phyloP scores from a whole-genome alignment of 2,113 vertebrate genomes.

The Pleuronectes platessa region DNA sequence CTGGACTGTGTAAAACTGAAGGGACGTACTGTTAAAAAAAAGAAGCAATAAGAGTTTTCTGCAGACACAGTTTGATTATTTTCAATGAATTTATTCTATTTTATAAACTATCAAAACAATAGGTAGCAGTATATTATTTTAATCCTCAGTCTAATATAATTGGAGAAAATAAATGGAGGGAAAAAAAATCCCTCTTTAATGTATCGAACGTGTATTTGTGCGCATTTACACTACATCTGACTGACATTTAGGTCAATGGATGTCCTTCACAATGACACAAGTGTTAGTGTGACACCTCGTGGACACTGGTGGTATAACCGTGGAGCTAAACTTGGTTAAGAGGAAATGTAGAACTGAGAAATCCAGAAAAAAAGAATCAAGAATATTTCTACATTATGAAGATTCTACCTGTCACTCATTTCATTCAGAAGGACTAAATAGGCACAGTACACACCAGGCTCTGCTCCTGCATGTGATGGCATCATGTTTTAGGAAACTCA shows the following conservation, averaged over 20 bases:
- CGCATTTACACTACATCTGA: background rate
- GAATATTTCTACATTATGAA: constrained; percentile 33
- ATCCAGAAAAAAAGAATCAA: constrained; percentile 32
- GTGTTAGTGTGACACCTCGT: constrained; percentile 57
- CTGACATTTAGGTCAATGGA: constrained; percentile 3
- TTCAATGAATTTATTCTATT: constrained; percentile 22
- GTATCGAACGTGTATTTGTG: constrained; percentile 3
- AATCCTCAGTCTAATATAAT: background rate
- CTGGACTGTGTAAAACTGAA: constrained; percentile 7
- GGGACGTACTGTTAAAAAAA: constrained; percentile 18
- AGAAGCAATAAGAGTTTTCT: background rate
- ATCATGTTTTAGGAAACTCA: constrained; percentile 31
- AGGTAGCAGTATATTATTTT: background rate
- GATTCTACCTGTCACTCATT: constrained; percentile 20
- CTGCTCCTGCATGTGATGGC: constrained; percentile 33
- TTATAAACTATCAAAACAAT: constrained; percentile 14
- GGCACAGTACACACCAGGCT: constrained; percentile 53
- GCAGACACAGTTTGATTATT: background rate
- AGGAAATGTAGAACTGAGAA: background rate
- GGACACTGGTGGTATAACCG: constrained; percentile 43
- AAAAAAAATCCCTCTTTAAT: background rate
- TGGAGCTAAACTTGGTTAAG: constrained; percentile 10
- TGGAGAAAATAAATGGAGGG: background rate
- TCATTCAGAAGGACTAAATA: constrained; percentile 55
- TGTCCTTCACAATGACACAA: constrained; percentile 21